Evolutionary conservation across 1,140 invertebrate genomes (phyloP), one percentile per base, ranked within the genome.

Genomic region (Bombus pascuorum): DNA sequence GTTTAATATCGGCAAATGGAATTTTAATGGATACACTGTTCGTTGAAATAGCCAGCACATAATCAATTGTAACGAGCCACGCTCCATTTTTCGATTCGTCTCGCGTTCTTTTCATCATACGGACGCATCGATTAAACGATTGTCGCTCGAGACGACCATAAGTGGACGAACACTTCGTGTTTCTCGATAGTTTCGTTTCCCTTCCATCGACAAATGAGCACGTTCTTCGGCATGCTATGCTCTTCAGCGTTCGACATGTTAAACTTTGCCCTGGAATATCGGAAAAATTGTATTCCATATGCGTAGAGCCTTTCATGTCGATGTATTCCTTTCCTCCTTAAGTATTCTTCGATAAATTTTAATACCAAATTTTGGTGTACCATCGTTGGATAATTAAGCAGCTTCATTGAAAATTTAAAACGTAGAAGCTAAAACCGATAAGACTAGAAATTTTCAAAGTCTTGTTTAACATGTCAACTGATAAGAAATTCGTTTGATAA

Each of bases 31-130:
- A 82, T 70, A 68, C 73, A 12, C 76, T 68, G 44, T 74, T 85
- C 32, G 18, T 65, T 32, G 83, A 86, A 88, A 86, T 68, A 34
- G n/a, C 68, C 34, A 53, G 53, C 47, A 71, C 65, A 86, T 89
- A 84, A 90, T 89, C 87, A 89, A 87, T 87, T 77, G 87, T 86
- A 88, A 88, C 87, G 84, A 89, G 84, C 25, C 59, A 28, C 8
- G 37, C 39, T 84, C 66, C 73, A 83, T 86, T 90, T 89, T 84
- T 87, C 85, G 80, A 74, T 81, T 78, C 10, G n/a, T 47, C 25
- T 28, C 37, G 37, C 6, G 53, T 42, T 44, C 32, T 59, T 32
- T 42, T 78, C 39, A 37, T 37, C 74, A 22, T 25, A 42, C 42
- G 70, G 70, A 71, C 70, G 70, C 39, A 28, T n/a, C 47, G 73